Conservation (phyloP, 37 sponge, comb jelly and placozoan genomes). For the Oscarella lobularis region DNA sequence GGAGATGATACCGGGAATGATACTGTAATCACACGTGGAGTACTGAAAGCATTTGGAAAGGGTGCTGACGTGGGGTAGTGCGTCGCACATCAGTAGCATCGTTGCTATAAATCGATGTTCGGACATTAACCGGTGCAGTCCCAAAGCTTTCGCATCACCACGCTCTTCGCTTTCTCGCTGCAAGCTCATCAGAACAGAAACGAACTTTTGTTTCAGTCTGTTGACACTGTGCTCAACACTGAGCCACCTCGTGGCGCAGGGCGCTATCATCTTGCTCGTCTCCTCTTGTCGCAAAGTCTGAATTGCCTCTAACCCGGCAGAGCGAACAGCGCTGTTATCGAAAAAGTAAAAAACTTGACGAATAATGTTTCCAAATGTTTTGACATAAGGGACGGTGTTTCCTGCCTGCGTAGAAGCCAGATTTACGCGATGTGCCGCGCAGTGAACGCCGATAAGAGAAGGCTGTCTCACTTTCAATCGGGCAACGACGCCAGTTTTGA, state of each 20-base stretch:
- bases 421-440: slow-evolving; percentile 33
- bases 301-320: slow-evolving; percentile 21
- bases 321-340: slow-evolving; percentile 29
- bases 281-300: slow-evolving; percentile 19
- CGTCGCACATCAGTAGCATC: slow-evolving; percentile 20
- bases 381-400: slow-evolving; percentile 22
- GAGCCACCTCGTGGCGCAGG: slow-evolving; percentile 33
- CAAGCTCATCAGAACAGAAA: slow-evolving; percentile 24
- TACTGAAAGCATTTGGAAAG: background rate
- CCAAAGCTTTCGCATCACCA: slow-evolving; percentile 27
- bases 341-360: slow-evolving; percentile 30
- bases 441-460: slow-evolving; percentile 29
- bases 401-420: slow-evolving; percentile 25
- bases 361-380: slow-evolving; percentile 24
- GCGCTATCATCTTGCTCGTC: slow-evolving; percentile 16
- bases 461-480: slow-evolving; percentile 13
- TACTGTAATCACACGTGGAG: background rate
- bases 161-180: slow-evolving; percentile 17
- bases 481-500: slow-evolving; percentile 24
- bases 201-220: slow-evolving; percentile 2
- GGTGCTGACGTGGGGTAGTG: background rate
- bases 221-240: slow-evolving; percentile 18
- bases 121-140: slow-evolving; percentile 6
- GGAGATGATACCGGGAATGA: background rate
- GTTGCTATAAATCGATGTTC: slow-evolving; percentile 26